These are phyloP conservation scores for Nixonia krombeini DNA, from an alignment of 1,140 invertebrate species.

Conservation along the genomic window DNA sequence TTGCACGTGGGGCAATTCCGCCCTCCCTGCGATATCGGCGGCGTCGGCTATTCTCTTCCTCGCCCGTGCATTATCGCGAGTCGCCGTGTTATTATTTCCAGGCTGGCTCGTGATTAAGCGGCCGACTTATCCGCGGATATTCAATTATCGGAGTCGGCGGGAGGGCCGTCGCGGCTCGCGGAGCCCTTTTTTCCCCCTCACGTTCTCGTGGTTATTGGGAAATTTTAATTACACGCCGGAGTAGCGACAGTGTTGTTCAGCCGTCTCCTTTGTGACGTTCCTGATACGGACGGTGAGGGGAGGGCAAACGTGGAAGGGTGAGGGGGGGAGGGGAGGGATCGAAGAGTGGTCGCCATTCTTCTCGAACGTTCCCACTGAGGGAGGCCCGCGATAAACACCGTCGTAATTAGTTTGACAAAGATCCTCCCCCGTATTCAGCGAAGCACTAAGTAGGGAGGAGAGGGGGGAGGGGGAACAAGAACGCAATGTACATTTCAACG, in stretches of 20 bases:
- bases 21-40: background rate
- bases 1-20: background rate
- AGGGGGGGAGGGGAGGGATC: no score
- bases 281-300: no score
- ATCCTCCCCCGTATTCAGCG: no score
- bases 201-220: background rate
- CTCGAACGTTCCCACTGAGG: no score
- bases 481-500: no score
- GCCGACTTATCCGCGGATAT: background rate
- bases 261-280: no score
- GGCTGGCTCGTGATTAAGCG: background rate
- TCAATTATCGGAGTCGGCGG: background rate
- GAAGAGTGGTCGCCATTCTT: no score
- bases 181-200: background rate
- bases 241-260: background rate
- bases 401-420: no score
- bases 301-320: no score
- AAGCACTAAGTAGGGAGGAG: no score
- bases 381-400: no score
- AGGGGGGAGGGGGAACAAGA: no score
- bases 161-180: background rate
- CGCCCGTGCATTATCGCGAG: background rate
- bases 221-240: constrained; percentile 1
- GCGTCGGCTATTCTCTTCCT: background rate
- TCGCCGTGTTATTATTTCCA: background rate